Percentiles rank a stretch among this genome's conserved stretches.
Evolutionary conservation across 2,888 invertebrate species (phyloP).

Genomic region (Chrysina gloriosa): DNA sequence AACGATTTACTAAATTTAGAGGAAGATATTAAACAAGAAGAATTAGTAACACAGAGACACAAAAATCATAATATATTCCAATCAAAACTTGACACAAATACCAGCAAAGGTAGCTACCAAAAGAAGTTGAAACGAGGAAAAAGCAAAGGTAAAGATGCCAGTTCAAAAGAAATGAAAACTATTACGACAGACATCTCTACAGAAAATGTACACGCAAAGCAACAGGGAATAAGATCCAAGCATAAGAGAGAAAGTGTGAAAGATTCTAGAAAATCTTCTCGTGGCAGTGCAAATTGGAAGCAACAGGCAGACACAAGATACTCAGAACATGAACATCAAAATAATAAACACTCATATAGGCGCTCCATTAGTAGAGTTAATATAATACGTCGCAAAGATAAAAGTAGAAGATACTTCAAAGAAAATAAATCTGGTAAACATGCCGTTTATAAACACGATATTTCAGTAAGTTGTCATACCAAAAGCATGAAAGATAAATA

Average conservation of each 20-base stretch:
- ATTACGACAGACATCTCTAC: no score
- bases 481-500: constrained; percentile 12
- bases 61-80: background rate
- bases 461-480: background rate
- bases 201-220: no score
- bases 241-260: no score
- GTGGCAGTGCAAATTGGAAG: no score
- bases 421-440: constrained; percentile 18
- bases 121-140: background rate
- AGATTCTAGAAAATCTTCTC: no score
- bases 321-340: no score
- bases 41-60: background rate
- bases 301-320: no score
- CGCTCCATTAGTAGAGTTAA: no score
- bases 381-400: no score
- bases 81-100: background rate
- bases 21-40: background rate
- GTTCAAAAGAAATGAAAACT: no score
- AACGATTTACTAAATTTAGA: background rate
- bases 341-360: no score
- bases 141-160: background rate
- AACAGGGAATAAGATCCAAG: no score
- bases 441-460: constrained; percentile 9
- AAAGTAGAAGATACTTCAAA: background rate
- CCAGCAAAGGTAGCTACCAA: background rate